Base-by-base conservation (phyloP, 2,888 invertebrate species). In the Cyclophora punctaria region DNA sequence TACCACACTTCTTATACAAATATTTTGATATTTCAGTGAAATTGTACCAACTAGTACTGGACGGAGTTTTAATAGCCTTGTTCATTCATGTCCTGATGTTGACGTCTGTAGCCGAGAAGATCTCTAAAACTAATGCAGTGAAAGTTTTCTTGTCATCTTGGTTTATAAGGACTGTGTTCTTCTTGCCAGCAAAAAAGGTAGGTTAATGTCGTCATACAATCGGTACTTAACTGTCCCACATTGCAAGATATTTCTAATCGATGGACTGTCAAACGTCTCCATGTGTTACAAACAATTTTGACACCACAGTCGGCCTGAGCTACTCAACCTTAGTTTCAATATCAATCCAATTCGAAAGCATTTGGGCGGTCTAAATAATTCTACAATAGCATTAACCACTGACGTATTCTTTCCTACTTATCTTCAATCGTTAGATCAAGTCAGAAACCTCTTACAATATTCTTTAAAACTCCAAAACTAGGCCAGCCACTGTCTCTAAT, bases 161-260 rank as follows among this genome's bases (percentile, higher is more conserved):
- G n/a, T 56, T 72, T 34, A 67, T 83, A 7, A 75, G 85, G 45
- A 60, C 59, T 1, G 37, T 80, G 2, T 81, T 81, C 52, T 80
- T 78, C 48, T 67, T 89, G 46, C 78, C 82, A 4, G 59, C 67
- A 41, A 62, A 81, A 35, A 78, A 77, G 81, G 89, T 87, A 71
- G 49, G 33, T 45, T 48, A n/a, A 34, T 42, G 45, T 20, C 44
- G n/a, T n/a, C 34, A 49, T 53, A 5, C 34, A 37, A n/a, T 34
- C 41, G n/a, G 37, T 0, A 7, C 34, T 7, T 20, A 20, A 20
- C 20, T 20, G 20, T 20, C 20, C 20, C 20, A 20, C 20, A 20
- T 20, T 20, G 20, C 20, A 20, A 2, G 20, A 20, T 20, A 20
- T 20, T 20, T 20, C 20, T 20, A 20, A 20, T 1, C 20, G 20